Base-by-base conservation (phyloP, 2,797 vertebrate genomes). In the Tokudaia tokunoshimensis region DNA sequence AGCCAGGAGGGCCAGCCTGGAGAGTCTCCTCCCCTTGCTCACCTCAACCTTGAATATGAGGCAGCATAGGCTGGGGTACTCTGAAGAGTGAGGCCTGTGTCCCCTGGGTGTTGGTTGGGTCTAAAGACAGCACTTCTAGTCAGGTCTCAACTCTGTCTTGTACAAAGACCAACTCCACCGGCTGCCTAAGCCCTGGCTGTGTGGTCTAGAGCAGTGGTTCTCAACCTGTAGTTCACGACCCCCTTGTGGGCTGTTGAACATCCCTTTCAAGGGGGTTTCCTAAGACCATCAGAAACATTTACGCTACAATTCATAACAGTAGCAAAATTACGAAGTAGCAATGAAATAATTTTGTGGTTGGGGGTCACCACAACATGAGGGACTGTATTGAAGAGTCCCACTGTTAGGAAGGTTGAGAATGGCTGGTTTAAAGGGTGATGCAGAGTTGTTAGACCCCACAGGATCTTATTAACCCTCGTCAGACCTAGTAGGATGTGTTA, bases 11-110 rank as follows among this genome's bases (percentile, higher is more conserved):
- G 17, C n/a, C 41, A 2, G 19, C 34, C 4, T 6, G 5, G 6
- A 0, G 2, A n/a, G 31, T 82, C 7, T 0, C 12, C 41, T 74
- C 41, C 0, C 0, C 0, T 0, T 0, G 0, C 0, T 0, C 2
- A 0, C 20, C 11, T 17, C 37, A 29, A n/a, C 4, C 0, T 17
- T 67, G 31, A 65, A 13, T 29, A 12, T 3, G 0, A 10, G 10
- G 70, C 3, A 9, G 0, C 14, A 55, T 9, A 15, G 57, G 22
- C 82, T 3, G 4, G 6, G 0, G 24, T 1, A 0, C 2, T 41
- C 75, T 11, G 20, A 1, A 0, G 67, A 3, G 6, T 6, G 0
- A 50, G 26, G 55, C 65, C 76, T 24, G 12, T 15, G 44, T 31
- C 9, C 5, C 1, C 5, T 57, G 1, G 0, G 0, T 6, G 24